Base-by-base conservation (phyloP, 1,140 invertebrate genomes). In the Drosophila repletoides region DNA sequence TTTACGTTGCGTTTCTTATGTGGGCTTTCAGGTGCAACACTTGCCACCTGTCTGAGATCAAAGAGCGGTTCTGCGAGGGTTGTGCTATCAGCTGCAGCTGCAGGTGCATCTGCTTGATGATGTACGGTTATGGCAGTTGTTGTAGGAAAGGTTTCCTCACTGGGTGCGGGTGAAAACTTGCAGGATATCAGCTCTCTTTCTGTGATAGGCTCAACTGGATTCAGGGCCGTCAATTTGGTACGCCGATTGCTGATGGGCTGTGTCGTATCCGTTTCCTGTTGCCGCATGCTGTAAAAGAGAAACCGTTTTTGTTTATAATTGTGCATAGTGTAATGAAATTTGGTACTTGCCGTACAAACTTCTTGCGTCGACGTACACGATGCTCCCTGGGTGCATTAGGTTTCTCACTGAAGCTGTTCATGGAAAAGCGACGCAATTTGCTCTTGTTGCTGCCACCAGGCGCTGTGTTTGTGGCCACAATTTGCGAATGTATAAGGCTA, bases 401-500 rank as follows among this genome's bases (percentile, higher is more conserved):
- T 76, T 91, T 77, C n/a, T 89, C 88, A 10, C 52, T 46, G 14
- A 68, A 43, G 15, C 22, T 74, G 7, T 53, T 48, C 41, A 75
- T 71, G 12, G 88, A 86, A 70, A 91, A 61, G 72, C 90, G 65
- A 72, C 89, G 56, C 38, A 79, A 67, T 69, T 91, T 65, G 49
- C 12, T 84, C 24, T 91, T 90, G 60, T 88, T 91, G 38, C 90
- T 40, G 17, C 68, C 43, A 15, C 67, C 67, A 1, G 68, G 46
- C 3, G 70, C 79, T 64, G 94, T 70, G 53, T 88, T 93, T 1
- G 95, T 96, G 22, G 95, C 95, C 1, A 96, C 96, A 58, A 98
- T 98, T 91, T 98, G 97, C 0, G 97, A 97, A 90, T 98, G 97
- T 36, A 98, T 95, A 26, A 96, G 92, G 70, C 95, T 96, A 31